A percentile compares a stretch with the other conserved stretches of the same genome.
Evolutionary conservation across 2,113 vertebrate genomes (phyloP).

Genomic region (Lepidothrix coronata): DNA sequence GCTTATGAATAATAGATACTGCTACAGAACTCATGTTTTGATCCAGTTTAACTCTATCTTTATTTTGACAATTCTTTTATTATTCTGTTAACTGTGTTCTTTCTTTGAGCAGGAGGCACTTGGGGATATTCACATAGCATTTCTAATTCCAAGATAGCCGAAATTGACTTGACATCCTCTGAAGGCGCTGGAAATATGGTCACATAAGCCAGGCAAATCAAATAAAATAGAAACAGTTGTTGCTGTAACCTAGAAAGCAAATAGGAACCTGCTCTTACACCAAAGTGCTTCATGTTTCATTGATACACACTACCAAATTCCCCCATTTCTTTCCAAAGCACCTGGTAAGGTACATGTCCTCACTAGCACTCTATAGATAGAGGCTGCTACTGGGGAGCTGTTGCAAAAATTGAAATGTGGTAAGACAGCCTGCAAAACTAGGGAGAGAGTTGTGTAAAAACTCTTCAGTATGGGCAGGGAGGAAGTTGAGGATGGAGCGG

Average conservation of each 20-base stretch:
- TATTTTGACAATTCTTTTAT: neutral
- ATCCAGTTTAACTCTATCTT: neutral
- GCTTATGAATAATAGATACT: neutral
- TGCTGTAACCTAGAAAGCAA: neutral
- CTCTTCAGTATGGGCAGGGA: neutral
- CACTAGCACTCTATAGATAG: neutral
- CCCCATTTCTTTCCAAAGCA: neutral
- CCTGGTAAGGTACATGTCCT: neutral
- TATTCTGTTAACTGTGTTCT: neutral
- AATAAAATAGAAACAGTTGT: neutral
- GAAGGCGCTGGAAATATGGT: neutral
- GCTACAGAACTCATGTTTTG: neutral
- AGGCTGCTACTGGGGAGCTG: neutral
- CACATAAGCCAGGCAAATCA: neutral
- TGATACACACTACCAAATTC: fast-evolving
- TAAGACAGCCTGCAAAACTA: neutral
- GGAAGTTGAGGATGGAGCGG: fast-evolving
- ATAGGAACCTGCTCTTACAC: neutral
- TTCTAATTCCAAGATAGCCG: neutral
- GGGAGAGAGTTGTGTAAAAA: neutral
- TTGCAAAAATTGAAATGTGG: neutral
- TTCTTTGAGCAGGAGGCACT: neutral
- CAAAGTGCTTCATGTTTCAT: neutral
- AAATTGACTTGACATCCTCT: neutral
- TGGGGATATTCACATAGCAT: neutral